phyloP scores from a whole-genome alignment of 92 coral and sea anemone species.

The Metridium senile region DNA sequence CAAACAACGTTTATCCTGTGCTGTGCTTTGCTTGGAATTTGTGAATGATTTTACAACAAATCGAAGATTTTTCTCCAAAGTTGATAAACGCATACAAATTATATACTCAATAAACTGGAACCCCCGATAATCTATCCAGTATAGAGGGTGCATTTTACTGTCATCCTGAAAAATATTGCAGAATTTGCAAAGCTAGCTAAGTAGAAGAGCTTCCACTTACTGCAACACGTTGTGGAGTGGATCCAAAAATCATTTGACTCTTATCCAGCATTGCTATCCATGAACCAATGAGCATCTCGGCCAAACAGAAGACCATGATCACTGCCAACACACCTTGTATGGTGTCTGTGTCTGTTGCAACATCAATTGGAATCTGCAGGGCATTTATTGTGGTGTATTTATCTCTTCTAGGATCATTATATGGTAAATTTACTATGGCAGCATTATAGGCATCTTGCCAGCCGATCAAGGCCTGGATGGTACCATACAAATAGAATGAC shows the following conservation, averaged over 20 bases:
- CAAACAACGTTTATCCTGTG: too few relatives aligned
- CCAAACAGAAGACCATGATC: conserved; percentile 1
- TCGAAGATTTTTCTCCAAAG: too few relatives aligned
- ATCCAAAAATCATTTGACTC: neutral
- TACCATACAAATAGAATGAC: conserved; percentile 6
- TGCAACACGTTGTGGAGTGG: neutral
- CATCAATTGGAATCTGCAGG: neutral
- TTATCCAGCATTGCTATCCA: neutral
- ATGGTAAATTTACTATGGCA: neutral
- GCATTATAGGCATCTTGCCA: neutral
- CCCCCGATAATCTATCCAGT: too few relatives aligned
- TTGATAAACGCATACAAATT: too few relatives aligned
- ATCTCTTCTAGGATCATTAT: neutral
- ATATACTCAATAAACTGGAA: too few relatives aligned
- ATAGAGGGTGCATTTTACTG: too few relatives aligned
- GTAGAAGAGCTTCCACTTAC: too few relatives aligned
- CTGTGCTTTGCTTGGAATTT: too few relatives aligned
- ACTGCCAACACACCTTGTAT: neutral
- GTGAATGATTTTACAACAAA: too few relatives aligned
- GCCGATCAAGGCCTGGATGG: neutral
- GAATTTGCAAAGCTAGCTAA: too few relatives aligned
- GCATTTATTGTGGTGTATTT: neutral
- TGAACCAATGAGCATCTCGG: neutral
- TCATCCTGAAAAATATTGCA: too few relatives aligned
- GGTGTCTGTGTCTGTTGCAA: neutral